Evolutionary conservation across 2,797 vertebrate genomes (phyloP), one percentile per base, ranked within the genome.

Genomic region (Hypotaenidia okinawae): DNA sequence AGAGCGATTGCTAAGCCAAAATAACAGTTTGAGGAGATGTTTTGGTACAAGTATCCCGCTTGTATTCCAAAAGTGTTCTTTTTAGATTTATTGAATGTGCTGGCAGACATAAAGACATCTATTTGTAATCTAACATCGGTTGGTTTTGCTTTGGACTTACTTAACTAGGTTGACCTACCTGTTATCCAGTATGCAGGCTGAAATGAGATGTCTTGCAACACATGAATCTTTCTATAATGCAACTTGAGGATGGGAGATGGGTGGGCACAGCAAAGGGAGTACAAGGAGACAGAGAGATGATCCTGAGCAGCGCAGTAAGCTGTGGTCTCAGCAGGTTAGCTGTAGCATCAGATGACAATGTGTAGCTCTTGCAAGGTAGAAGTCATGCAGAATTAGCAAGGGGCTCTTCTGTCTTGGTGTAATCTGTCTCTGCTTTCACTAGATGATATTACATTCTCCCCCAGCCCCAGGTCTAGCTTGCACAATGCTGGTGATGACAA

Each of bases 141-240:
- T 89, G 54, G 43, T 33, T 93, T 93, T 89, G 43, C 68, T 84
- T 90, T 84, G 64, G 82, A 23, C 57, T 82, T 85, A 35, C 41
- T 67, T 82, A 57, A 9, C 63, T 59, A 3, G 70, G 6, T 89
- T 92, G n/a, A 35, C 10, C 27, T 76, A 14, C 37, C 69, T 72
- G 24, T 72, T 58, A 72, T 2, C 30, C 47, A 7, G 2, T 23
- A 7, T 18, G 51, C 47, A 43, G 45, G 16, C 39, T 70, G 55
- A 89, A 74, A 58, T 52, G 77, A 49, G 52, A 4, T 45, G 24
- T 37, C 45, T 67, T 87, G 39, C 32, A 79, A 23, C 18, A 6
- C 37, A 5, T 76, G 18, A 35, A 2, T 67, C 85, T 89, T 82
- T 79, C n/a, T 77, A 49, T 69, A 57, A 23, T 49, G 52, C 27